These are phyloP conservation scores for Coreoperca whiteheadi DNA, from an alignment of 2,113 vertebrate species.

Conservation along the genomic window DNA sequence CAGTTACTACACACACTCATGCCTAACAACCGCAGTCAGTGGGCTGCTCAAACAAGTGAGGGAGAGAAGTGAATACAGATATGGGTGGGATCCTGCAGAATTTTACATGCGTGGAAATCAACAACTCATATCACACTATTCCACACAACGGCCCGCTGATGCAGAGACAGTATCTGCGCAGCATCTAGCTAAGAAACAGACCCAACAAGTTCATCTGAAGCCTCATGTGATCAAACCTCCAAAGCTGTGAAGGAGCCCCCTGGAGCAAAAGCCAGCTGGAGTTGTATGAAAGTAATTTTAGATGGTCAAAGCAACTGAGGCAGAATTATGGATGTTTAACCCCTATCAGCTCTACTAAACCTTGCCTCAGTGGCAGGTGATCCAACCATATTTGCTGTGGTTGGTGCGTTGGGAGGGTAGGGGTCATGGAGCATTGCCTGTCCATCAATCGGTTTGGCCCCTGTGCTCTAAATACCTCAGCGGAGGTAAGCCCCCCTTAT, in stretches of 20 bases:
- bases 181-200: constrained; percentile 25
- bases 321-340: constrained; percentile 75
- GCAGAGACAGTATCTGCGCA: constrained; percentile 30
- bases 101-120: constrained; percentile 46
- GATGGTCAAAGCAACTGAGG: constrained; percentile 60
- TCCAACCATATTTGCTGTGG: constrained; percentile 41
- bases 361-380: constrained; percentile 61
- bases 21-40: constrained; percentile 1
- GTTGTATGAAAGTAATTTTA: constrained; percentile 63
- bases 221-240: constrained; percentile 32
- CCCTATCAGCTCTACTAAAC: constrained; percentile 58
- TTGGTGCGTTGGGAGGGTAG: constrained; percentile 38
- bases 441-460: constrained; percentile 53
- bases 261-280: constrained; percentile 29
- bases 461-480: constrained; percentile 54
- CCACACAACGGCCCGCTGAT: constrained; percentile 11
- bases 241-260: constrained; percentile 35
- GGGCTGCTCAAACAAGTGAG: constrained; percentile 34
- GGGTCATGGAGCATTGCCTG: constrained; percentile 42
- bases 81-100: constrained; percentile 11
- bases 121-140: constrained; percentile 19
- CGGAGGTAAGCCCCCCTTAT: constrained; percentile 43
- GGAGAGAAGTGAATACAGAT: constrained; percentile 21
- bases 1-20: constrained; percentile 22
- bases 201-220: constrained; percentile 30